Percentiles rank a stretch among this genome's conserved stretches.
Conservation (phyloP, 2,797 vertebrate genomes). For the Sebastes kiyomatsui region DNA sequence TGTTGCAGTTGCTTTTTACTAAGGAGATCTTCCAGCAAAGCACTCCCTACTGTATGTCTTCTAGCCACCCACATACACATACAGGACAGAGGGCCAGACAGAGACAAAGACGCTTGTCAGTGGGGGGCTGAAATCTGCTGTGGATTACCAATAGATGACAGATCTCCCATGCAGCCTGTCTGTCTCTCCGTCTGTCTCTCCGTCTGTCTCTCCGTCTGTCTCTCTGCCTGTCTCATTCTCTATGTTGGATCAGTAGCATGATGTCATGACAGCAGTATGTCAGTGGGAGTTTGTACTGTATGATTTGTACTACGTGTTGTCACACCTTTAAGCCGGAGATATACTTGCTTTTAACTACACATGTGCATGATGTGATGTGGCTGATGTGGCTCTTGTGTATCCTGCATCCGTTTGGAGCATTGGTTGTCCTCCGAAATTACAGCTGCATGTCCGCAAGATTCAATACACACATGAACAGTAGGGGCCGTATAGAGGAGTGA, state of each 20-base stretch:
- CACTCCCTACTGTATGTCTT: background rate
- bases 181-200: background rate
- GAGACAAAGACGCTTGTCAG: conserved; percentile 38
- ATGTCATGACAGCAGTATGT: background rate
- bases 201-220: too few species aligned
- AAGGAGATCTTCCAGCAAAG: background rate
- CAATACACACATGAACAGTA: background rate
- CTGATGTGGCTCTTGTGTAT: too few species aligned
- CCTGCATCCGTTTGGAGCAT: too few species aligned
- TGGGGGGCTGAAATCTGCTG: conserved; percentile 38
- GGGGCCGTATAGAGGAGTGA: background rate
- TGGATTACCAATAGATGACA: conserved; percentile 52
- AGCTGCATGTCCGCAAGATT: background rate
- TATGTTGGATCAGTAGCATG: conserved; percentile 7
- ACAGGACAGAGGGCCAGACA: conserved; percentile 14
- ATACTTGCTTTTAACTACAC: too few species aligned
- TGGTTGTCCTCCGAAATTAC: background rate
- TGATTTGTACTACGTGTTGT: too few species aligned
- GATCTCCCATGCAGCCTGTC: conserved; percentile 9
- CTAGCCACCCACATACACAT: background rate
- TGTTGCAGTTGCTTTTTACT: background rate
- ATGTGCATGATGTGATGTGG: background rate
- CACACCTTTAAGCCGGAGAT: too few species aligned
- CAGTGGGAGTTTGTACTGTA: too few species aligned
- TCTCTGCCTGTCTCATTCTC: background rate